A percentile compares a stretch with the other conserved stretches of the same genome.
These are phyloP conservation scores for Meloidogyne exigua DNA, from an alignment of 1,140 invertebrate genomes.

Conservation along the genomic window DNA sequence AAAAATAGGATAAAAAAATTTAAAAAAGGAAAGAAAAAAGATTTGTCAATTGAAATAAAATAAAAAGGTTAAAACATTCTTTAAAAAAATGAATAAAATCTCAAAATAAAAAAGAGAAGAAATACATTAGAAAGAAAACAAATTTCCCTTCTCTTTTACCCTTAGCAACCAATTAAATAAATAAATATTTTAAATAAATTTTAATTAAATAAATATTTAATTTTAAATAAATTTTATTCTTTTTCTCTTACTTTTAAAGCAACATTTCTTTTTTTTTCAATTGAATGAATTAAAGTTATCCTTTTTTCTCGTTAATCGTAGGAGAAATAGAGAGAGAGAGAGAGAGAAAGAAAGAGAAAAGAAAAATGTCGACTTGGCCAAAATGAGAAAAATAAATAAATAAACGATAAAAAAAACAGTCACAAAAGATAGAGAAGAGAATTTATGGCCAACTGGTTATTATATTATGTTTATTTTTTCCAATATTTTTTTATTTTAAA, in stretches of 20 bases:
- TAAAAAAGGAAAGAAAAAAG: background rate
- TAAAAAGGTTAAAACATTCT: background rate
- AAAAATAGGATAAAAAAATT: background rate
- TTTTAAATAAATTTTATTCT: background rate
- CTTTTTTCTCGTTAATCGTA: slow-evolving; percentile 13
- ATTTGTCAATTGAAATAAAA: background rate
- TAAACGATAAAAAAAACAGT: background rate
- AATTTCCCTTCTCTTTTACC: too few relatives aligned
- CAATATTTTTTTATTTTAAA: background rate
- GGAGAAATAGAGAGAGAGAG: too few relatives aligned
- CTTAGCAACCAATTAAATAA: too few relatives aligned
- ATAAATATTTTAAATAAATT: too few relatives aligned
- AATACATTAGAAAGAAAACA: too few relatives aligned
- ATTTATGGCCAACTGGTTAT: background rate
- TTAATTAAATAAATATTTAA: too few relatives aligned
- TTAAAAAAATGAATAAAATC: background rate
- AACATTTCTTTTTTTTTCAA: background rate
- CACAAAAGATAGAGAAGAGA: background rate
- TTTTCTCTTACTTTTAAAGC: background rate
- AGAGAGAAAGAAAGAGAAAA: background rate
- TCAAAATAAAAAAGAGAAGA: background rate
- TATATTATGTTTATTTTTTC: background rate
- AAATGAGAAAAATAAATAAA: background rate
- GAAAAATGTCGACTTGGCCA: slow-evolving; percentile 7
- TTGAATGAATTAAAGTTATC: background rate